These are phyloP conservation scores for Notoglanidium macrostoma DNA, from an alignment of 2,797 vertebrate genomes.

Conservation along the genomic window DNA sequence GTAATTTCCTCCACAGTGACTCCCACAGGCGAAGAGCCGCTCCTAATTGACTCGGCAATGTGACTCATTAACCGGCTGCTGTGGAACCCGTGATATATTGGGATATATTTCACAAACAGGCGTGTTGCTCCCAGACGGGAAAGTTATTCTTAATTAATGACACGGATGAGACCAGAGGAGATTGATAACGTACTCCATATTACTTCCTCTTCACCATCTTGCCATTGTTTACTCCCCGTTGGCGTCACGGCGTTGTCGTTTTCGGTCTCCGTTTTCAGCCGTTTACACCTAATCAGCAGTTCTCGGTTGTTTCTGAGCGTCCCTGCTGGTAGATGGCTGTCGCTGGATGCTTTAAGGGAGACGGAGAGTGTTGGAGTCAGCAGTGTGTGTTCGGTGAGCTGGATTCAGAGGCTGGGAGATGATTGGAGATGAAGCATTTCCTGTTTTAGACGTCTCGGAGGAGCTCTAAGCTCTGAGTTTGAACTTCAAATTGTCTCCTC, in stretches of 20 bases:
- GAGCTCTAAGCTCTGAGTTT: conserved; percentile 48
- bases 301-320: conserved; percentile 25
- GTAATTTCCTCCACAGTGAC: conserved; percentile 52
- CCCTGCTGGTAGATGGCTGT: conserved; percentile 51
- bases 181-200: conserved; percentile 45
- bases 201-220: conserved; percentile 19
- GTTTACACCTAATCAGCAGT: conserved; percentile 50
- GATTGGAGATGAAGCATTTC: conserved; percentile 48
- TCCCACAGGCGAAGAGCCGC: conserved; percentile 40
- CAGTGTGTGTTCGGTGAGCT: conserved; percentile 33
- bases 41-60: conserved; percentile 53
- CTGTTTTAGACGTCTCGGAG: conserved; percentile 51
- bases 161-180: conserved; percentile 30
- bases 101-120: conserved; percentile 53
- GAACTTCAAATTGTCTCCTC: conserved; percentile 54
- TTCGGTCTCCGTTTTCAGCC: conserved; percentile 36
- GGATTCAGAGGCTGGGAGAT: conserved; percentile 30
- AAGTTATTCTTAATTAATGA: conserved; percentile 53
- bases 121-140: conserved; percentile 35
- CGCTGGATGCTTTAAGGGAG: conserved; percentile 54
- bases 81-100: conserved; percentile 49
- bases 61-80: conserved; percentile 54
- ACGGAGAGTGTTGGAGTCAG: conserved; percentile 47
- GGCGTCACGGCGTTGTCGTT: neutral
- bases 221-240: conserved; percentile 44